Percentiles rank a stretch among this genome's conserved stretches.
Evolutionary conservation across 2,113 vertebrate species (phyloP).

Genomic region (Tylochromis polylepis): DNA sequence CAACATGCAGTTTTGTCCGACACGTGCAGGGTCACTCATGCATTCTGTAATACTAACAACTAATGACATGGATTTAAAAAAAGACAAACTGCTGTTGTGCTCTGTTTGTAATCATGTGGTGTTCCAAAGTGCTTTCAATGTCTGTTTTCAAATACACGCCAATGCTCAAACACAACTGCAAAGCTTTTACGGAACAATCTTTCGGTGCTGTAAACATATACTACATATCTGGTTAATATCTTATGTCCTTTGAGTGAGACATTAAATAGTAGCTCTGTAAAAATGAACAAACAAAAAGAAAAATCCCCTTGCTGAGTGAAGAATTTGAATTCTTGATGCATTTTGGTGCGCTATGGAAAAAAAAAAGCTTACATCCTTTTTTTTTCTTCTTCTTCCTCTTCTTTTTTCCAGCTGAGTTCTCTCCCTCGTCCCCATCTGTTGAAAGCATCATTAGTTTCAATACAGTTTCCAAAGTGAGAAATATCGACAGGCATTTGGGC

Average conservation of each 20-base stretch:
- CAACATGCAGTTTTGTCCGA: background rate
- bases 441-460: conserved; percentile 44
- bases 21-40: background rate
- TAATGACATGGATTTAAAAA: background rate
- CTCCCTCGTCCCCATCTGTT: conserved; percentile 73
- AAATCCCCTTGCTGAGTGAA: background rate
- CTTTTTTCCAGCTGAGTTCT: conserved; percentile 65
- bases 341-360: background rate
- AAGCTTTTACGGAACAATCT: background rate
- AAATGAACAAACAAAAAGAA: background rate
- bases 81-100: background rate
- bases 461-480: conserved; percentile 26
- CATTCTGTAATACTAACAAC: background rate
- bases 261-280: too few species aligned
- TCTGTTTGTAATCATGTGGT: conserved; percentile 5
- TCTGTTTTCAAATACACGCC: background rate
- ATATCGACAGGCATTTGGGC: conserved; percentile 29
- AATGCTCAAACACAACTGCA: background rate
- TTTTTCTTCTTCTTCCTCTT: conserved; percentile 77
- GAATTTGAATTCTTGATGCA: background rate
- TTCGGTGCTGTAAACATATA: background rate
- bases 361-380: conserved; percentile 64
- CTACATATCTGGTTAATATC: background rate
- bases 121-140: background rate
- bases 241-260: background rate